phyloP scores from a whole-genome alignment of 2,797 vertebrate genomes.

The Gallinago solitaria region DNA sequence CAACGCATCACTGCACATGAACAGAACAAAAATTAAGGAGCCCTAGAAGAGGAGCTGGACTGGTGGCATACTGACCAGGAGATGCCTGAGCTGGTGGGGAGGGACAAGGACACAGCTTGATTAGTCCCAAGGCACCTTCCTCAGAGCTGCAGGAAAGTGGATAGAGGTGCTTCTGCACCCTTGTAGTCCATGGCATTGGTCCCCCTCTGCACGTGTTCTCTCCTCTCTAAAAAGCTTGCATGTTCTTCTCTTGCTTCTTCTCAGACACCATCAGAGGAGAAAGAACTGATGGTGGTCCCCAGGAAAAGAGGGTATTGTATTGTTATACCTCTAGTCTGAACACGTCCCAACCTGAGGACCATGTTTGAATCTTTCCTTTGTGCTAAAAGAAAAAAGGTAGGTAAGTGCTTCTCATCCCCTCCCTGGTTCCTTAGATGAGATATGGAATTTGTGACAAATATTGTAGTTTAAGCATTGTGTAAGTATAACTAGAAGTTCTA shows the following conservation, averaged over 20 bases:
- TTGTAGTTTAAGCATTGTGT: neutral
- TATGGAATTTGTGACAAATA: neutral
- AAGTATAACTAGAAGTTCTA: neutral
- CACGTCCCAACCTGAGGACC: fast-evolving
- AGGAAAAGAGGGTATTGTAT: neutral
- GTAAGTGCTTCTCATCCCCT: neutral
- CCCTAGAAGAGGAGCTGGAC: neutral
- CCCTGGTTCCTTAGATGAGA: neutral
- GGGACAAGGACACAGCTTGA: fast-evolving
- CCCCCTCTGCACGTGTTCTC: neutral
- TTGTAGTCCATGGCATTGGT: neutral
- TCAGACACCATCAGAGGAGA: neutral
- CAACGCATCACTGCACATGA: fast-evolving
- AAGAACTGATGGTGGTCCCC: neutral
- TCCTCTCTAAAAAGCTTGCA: neutral
- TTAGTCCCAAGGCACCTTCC: neutral
- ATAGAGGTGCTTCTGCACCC: neutral
- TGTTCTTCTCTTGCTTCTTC: neutral
- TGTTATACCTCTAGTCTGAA: neutral
- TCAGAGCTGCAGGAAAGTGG: neutral
- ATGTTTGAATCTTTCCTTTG: neutral
- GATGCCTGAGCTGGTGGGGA: neutral
- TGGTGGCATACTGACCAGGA: neutral
- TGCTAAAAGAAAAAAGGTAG: neutral
- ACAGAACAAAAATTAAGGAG: neutral